phyloP scores from a whole-genome alignment of 2,888 invertebrate species.

The Matsumyia berberina region DNA sequence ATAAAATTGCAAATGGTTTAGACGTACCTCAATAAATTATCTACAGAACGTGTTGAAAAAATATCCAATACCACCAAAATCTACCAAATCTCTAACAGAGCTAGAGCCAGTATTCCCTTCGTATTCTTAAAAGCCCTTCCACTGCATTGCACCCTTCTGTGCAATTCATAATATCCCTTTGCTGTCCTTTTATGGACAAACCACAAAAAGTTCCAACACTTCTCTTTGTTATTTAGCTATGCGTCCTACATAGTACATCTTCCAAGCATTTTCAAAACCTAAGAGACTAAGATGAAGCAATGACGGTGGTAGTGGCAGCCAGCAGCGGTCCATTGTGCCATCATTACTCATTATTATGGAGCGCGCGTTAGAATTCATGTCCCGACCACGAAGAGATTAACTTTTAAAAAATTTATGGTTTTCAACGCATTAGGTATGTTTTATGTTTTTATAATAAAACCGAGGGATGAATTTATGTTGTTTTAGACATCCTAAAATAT shows the following conservation, averaged over 20 bases:
- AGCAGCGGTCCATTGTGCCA: constrained; percentile 63
- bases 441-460: constrained; percentile 78
- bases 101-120: neutral
- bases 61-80: constrained; percentile 19
- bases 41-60: constrained; percentile 18
- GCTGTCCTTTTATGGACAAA: constrained; percentile 54
- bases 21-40: constrained; percentile 45
- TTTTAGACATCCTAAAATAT: constrained; percentile 77
- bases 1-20: neutral
- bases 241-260: constrained; percentile 30
- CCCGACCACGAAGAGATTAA: constrained; percentile 77
- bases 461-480: constrained; percentile 73
- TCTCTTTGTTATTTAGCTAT: constrained; percentile 62
- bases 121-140: constrained; percentile 14
- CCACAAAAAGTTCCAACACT: constrained; percentile 48
- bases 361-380: constrained; percentile 71
- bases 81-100: constrained; percentile 6
- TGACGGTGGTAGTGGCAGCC: constrained; percentile 13
- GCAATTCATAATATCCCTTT: constrained; percentile 37
- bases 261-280: constrained; percentile 28
- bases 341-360: constrained; percentile 76
- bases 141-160: constrained; percentile 65
- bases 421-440: constrained; percentile 78
- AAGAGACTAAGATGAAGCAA: constrained; percentile 56
- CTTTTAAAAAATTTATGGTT: constrained; percentile 79